Evolutionary conservation across 2,797 vertebrate species (phyloP), one percentile per base, ranked within the genome.

Genomic region (Sylvilagus floridanus): DNA sequence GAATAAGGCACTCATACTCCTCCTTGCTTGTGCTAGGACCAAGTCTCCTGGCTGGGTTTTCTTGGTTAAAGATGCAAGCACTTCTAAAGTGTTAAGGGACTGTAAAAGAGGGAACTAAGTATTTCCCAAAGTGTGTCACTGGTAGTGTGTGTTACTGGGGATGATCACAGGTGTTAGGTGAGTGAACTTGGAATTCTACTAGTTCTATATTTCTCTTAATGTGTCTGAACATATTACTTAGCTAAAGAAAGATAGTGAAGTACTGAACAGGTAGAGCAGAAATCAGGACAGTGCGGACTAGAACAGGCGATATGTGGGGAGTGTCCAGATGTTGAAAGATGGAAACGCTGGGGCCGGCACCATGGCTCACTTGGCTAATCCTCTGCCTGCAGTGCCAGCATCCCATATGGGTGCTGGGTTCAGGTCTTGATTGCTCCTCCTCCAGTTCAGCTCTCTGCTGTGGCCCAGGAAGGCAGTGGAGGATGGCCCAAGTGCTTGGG

Each of bases 51-150:
- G 22, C 75, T n/a, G 50, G 11, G 22, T 84, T 73, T 96, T 87
- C 57, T 75, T 88, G 93, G 68, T 88, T 95, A 50, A 22, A 81
- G 87, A 85, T 47, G 66, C 73, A 89, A 89, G 73, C 35, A 30
- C 22, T 83, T 91, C 62, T 57, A 72, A 91, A 81, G 35, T 4
- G 47, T 68, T 69, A 14, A 35, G 30, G 11, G n/a, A 60, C 30
- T 60, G n/a, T 92, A 54, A 60, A 60, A 75, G 62, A 84, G 50
- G 37, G 54, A 75, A 83, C 75, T 71, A 14, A 72, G 62, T 79
- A 50, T 84, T 95, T 89, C n/a, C 66, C 35, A 17, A 54, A 42
- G 17, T 37, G 11, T 54, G 16, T 89, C n/a, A 26, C 32, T 68
- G 47, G 24, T 73, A 32, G 8, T 75, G 7, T 52, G 28, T 47